Percentiles rank a stretch among this genome's conserved stretches.
Conservation (phyloP, 2,888 invertebrate species). For the Tetranychus truncatus region DNA sequence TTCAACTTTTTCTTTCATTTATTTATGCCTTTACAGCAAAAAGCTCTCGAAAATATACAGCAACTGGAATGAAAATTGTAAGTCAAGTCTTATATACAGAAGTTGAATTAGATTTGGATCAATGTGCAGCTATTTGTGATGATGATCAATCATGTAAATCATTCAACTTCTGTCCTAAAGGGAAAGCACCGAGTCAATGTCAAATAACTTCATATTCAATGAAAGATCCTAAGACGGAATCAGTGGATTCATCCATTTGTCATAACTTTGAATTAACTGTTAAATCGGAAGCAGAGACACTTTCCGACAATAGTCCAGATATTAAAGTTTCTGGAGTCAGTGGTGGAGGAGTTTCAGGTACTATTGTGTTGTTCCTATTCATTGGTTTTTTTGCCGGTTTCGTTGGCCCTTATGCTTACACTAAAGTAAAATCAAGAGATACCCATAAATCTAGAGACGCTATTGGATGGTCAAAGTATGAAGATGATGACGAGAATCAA, state of each 20-base stretch:
- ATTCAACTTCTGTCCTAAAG: background rate
- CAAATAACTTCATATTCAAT: background rate
- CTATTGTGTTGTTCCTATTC: background rate
- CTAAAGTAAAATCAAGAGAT: background rate
- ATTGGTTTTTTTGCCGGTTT: background rate
- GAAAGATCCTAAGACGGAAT: background rate
- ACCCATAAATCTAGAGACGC: background rate
- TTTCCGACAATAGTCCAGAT: background rate
- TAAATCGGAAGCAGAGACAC: background rate
- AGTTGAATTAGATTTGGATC: background rate
- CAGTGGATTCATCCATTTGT: background rate
- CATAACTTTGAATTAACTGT: background rate
- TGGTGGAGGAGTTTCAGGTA: background rate
- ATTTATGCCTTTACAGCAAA: too few species aligned
- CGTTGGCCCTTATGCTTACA: background rate
- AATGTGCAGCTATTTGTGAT: background rate
- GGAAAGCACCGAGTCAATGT: background rate
- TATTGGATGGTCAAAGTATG: background rate
- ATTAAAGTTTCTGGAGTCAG: background rate
- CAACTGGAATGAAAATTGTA: background rate
- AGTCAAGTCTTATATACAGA: background rate
- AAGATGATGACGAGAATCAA: background rate
- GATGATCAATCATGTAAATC: background rate
- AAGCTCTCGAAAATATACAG: background rate
- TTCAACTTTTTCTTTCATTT: too few species aligned